These are phyloP conservation scores for Phycodurus eques DNA, from an alignment of 2,113 vertebrate species.

Conservation along the genomic window DNA sequence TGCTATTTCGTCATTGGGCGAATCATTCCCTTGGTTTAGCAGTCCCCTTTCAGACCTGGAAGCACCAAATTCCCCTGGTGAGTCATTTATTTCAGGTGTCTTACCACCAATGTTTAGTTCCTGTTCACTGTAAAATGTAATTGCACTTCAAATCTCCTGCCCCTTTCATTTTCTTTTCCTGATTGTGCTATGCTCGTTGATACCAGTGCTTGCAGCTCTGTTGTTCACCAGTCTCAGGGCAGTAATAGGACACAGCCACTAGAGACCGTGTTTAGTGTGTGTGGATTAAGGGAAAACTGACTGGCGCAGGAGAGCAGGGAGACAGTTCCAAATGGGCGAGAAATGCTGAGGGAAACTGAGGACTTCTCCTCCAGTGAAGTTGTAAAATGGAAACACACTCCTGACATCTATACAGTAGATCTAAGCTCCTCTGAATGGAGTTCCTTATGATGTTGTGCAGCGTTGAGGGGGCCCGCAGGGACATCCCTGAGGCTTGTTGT, in stretches of 20 bases:
- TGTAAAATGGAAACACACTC: conserved; percentile 63
- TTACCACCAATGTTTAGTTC: background rate
- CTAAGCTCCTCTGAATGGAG: conserved; percentile 48
- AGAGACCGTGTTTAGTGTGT: conserved; percentile 48
- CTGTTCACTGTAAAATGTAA: background rate
- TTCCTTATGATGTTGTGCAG: conserved; percentile 68
- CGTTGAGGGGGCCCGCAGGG: conserved; percentile 50
- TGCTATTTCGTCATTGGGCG: background rate
- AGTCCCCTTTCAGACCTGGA: background rate
- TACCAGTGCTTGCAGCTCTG: conserved; percentile 16
- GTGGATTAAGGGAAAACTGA: conserved; percentile 52
- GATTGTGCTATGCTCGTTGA: conserved; percentile 19
- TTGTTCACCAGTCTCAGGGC: conserved; percentile 46
- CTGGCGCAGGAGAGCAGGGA: conserved; percentile 37
- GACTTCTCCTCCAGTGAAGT: conserved; percentile 54
- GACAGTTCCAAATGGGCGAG: conserved; percentile 55
- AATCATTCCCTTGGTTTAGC: background rate
- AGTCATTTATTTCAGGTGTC: background rate
- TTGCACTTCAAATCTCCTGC: background rate
- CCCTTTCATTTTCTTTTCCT: background rate
- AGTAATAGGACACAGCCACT: conserved; percentile 63
- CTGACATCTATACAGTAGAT: conserved; percentile 58
- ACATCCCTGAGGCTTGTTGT: conserved; percentile 68
- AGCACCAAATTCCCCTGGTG: background rate
- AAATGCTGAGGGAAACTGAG: conserved; percentile 52